Percentiles rank a stretch among this genome's conserved stretches.
Conservation (phyloP, 2,888 invertebrate species). For the Ophioninae sp. region DNA sequence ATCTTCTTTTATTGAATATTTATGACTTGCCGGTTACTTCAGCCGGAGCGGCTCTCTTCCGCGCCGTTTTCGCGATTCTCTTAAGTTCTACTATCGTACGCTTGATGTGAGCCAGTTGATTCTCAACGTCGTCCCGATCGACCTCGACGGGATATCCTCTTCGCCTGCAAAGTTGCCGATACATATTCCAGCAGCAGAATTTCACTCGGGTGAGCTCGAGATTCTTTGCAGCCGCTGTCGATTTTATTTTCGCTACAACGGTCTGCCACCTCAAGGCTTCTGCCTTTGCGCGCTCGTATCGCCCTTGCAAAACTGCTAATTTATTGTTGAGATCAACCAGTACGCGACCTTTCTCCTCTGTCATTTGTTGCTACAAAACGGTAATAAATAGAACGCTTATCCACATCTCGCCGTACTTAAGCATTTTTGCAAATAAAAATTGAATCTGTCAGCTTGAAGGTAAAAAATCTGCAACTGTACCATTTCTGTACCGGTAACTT, state of each 20-base stretch:
- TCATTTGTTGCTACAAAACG: constrained; percentile 78
- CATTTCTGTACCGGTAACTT: constrained; percentile 84
- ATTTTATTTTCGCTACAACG: constrained; percentile 84
- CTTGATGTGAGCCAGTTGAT: constrained; percentile 85
- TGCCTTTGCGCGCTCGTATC: constrained; percentile 84
- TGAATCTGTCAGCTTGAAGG: not conserved
- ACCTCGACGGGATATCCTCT: constrained; percentile 81
- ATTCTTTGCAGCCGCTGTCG: constrained; percentile 82
- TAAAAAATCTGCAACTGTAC: constrained; percentile 56
- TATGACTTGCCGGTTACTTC: not conserved
- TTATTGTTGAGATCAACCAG: constrained; percentile 86
- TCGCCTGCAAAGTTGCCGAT: constrained; percentile 84
- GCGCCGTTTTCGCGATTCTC: constrained; percentile 81
- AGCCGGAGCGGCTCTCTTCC: constrained; percentile 79
- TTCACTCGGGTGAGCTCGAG: constrained; percentile 84
- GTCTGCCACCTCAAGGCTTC: constrained; percentile 85
- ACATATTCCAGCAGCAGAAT: constrained; percentile 84
- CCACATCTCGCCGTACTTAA: not conserved
- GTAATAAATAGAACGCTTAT: not conserved
- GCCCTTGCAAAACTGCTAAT: constrained; percentile 84
- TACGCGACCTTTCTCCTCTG: constrained; percentile 84
- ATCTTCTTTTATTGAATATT: not conserved
- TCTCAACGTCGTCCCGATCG: constrained; percentile 83
- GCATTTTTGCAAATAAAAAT: not conserved
- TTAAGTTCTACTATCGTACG: constrained; percentile 83